These are phyloP conservation scores for Cyclargus thomasi DNA, from an alignment of 1,140 invertebrate species.

Conservation along the genomic window DNA sequence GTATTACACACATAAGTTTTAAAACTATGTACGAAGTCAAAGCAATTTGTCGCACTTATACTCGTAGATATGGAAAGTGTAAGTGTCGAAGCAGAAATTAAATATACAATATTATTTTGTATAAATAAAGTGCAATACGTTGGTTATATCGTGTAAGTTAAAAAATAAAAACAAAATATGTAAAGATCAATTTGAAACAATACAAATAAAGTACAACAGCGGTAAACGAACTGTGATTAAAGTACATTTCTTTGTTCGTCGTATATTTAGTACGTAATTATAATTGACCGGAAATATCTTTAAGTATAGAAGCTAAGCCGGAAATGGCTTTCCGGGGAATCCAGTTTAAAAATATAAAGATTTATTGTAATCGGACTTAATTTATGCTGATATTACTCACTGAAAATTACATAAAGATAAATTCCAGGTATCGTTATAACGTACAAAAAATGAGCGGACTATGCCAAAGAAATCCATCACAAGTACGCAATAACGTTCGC, in stretches of 20 bases:
- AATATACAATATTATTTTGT: too few relatives aligned
- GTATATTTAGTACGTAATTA: background rate
- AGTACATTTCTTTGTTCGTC: background rate
- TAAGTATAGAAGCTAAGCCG: constrained; percentile 9
- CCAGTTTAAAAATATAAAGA: background rate
- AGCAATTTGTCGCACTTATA: too few relatives aligned
- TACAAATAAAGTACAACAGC: background rate
- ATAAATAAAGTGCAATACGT: too few relatives aligned
- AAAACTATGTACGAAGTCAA: too few relatives aligned
- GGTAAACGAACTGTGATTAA: background rate
- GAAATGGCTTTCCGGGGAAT: background rate
- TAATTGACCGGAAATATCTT: constrained; percentile 12
- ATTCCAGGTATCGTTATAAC: background rate
- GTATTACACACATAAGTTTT: too few relatives aligned
- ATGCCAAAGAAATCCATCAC: constrained; percentile 14
- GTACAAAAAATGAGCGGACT: constrained; percentile 2
- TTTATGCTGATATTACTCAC: constrained; percentile 2
- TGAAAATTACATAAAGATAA: constrained; percentile 9
- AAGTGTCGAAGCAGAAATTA: too few relatives aligned
- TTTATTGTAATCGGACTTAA: background rate
- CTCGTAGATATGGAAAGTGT: too few relatives aligned
- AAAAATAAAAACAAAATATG: background rate
- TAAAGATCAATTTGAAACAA: background rate
- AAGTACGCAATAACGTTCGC: constrained; percentile 1
- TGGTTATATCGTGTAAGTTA: background rate